Evolutionary conservation across 2,888 invertebrate species (phyloP).

Genomic region (Mayetiola destructor): DNA sequence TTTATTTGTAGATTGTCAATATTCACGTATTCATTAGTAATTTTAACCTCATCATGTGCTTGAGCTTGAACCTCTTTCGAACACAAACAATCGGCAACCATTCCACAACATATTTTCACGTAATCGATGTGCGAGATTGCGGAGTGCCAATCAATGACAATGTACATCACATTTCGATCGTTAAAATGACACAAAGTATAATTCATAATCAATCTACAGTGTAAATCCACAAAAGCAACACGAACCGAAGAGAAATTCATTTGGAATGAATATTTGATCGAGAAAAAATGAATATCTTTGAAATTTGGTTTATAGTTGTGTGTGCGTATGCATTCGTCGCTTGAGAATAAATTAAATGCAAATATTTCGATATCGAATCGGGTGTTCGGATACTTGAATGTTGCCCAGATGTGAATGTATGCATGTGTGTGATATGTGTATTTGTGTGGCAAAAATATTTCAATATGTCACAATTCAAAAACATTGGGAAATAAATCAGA

Average conservation of each 20-base stretch:
- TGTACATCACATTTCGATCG: neutral
- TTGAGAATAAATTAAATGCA: constrained; percentile 1
- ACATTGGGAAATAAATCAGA: too few species aligned
- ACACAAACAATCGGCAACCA: too few species aligned
- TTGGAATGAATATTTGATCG: constrained; percentile 1
- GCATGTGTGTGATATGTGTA: too few species aligned
- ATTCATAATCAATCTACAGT: neutral
- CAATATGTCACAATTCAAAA: too few species aligned
- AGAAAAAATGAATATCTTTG: too few species aligned
- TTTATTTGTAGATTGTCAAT: too few species aligned
- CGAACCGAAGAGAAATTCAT: neutral
- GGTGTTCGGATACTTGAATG: too few species aligned
- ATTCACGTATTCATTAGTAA: constrained; percentile 1
- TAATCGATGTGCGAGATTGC: neutral
- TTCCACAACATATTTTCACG: neutral
- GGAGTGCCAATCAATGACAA: neutral
- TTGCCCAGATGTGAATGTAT: neutral
- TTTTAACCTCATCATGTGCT: neutral
- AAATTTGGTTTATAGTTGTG: too few species aligned
- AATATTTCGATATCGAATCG: neutral
- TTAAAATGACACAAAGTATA: neutral
- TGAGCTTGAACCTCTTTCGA: neutral
- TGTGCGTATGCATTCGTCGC: neutral
- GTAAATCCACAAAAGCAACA: neutral
- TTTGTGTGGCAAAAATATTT: neutral